Conservation (phyloP, 1,140 invertebrate species). For the Nasonia giraulti region DNA sequence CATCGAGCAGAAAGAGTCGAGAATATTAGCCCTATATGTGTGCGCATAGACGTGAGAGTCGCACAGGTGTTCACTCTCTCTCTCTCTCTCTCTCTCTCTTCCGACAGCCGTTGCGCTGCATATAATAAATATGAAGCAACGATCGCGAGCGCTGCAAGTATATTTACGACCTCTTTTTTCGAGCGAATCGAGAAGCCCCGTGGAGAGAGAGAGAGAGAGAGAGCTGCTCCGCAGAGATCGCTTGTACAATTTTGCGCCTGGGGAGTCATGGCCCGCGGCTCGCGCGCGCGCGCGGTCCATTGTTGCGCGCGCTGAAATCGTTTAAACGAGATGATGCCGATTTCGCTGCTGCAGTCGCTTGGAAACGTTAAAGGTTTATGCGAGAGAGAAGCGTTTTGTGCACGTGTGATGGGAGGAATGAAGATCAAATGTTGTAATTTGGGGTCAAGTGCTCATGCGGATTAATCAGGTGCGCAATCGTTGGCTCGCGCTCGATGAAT, state of each 20-base stretch:
- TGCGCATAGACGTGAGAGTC: not conserved
- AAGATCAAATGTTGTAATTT: not conserved
- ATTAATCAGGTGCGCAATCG: not conserved
- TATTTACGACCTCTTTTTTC: not conserved
- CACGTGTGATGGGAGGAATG: too few relatives aligned
- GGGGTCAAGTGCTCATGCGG: not conserved
- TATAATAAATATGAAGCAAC: not conserved
- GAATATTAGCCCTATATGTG: not conserved
- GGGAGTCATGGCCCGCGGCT: not conserved
- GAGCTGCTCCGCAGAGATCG: not conserved
- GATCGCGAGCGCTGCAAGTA: not conserved
- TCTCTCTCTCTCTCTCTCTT: not conserved
- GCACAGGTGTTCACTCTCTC: not conserved
- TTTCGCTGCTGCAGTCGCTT: not conserved
- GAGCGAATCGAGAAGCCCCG: not conserved
- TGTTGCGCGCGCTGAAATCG: constrained; percentile 5
- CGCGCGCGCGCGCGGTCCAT: not conserved
- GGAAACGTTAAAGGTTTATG: not conserved
- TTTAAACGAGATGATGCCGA: constrained; percentile 1
- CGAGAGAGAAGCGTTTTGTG: not conserved
- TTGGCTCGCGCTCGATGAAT: not conserved
- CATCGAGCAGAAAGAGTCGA: not conserved
- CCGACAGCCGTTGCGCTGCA: not conserved
- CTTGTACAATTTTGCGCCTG: not conserved
- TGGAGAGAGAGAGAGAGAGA: not conserved